Evolutionary conservation across 2,113 vertebrate genomes (phyloP).

Genomic region (Hippocampus mohnikei): DNA sequence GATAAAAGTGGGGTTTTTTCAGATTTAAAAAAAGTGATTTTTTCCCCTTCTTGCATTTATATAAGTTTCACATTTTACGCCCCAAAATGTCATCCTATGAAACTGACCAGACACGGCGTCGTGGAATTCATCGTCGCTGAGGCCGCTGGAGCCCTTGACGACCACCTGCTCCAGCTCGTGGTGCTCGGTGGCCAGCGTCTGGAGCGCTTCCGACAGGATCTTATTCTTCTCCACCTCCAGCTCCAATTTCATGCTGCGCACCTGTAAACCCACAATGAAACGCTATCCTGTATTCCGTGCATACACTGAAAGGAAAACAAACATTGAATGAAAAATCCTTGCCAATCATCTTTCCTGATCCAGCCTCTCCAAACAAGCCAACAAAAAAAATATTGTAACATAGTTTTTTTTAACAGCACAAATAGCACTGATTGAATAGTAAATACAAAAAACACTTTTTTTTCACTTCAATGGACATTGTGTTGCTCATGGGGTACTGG

Average conservation of each 20-base stretch:
- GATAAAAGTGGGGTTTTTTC: too few species aligned
- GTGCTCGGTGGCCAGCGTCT: conserved; percentile 91
- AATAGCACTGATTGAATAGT: too few species aligned
- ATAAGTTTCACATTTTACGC: background rate
- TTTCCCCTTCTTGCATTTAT: too few species aligned
- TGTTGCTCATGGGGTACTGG: too few species aligned
- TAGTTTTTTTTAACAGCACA: too few species aligned
- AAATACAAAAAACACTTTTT: too few species aligned
- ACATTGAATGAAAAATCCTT: background rate
- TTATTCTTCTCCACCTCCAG: conserved; percentile 95
- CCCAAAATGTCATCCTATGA: background rate
- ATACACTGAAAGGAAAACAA: conserved; percentile 11
- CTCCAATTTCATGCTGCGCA: conserved; percentile 89
- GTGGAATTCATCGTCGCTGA: conserved; percentile 95
- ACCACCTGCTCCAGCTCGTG: conserved; percentile 94
- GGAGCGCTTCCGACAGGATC: conserved; percentile 93
- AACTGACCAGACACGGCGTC: conserved; percentile 90
- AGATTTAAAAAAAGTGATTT: too few species aligned
- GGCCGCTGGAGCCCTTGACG: conserved; percentile 83
- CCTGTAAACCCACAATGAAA: conserved; percentile 68
- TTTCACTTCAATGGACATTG: too few species aligned
- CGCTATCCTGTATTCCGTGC: conserved; percentile 16
- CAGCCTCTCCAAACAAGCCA: too few species aligned
- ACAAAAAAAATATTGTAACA: too few species aligned
- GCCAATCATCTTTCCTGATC: too few species aligned